A percentile compares a stretch with the other conserved stretches of the same genome.
These are phyloP conservation scores for Meteorus colon DNA, from an alignment of 2,888 invertebrate species.

Conservation along the genomic window DNA sequence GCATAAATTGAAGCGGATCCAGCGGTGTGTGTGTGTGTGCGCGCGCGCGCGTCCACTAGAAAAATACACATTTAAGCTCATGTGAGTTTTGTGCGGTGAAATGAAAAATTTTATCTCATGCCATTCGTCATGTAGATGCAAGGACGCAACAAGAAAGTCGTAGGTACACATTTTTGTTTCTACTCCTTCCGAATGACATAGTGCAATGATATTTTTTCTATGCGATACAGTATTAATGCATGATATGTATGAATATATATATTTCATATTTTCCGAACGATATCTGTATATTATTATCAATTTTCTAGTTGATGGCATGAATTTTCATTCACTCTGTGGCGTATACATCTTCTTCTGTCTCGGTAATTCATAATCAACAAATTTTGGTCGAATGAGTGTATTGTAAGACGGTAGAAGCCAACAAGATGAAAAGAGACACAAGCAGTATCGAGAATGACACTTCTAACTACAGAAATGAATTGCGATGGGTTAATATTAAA, in stretches of 20 bases:
- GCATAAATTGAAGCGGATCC: slow-evolving; percentile 27
- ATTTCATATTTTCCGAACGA: neutral
- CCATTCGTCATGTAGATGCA: slow-evolving; percentile 39
- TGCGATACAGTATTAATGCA: neutral
- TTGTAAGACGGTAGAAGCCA: no score
- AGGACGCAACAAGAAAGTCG: neutral
- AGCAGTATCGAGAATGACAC: neutral
- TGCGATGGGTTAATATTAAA: neutral
- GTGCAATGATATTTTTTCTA: neutral
- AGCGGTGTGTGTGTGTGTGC: neutral
- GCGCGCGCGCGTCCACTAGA: neutral
- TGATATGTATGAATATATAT: neutral
- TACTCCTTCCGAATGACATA: neutral
- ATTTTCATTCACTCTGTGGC: neutral
- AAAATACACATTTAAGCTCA: slow-evolving; percentile 32
- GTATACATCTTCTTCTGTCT: no score
- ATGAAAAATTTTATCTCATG: slow-evolving; percentile 48
- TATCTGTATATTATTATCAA: neutral
- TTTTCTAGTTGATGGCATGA: neutral
- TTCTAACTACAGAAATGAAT: neutral
- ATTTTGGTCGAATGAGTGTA: no score
- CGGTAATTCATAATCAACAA: no score
- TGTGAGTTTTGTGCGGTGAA: slow-evolving; percentile 41
- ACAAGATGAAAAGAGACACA: no score
- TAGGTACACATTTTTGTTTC: slow-evolving; percentile 2